Evolutionary conservation across 2,797 vertebrate species (phyloP), one percentile per base, ranked within the genome.

Genomic region (Xerus rutilus): DNA sequence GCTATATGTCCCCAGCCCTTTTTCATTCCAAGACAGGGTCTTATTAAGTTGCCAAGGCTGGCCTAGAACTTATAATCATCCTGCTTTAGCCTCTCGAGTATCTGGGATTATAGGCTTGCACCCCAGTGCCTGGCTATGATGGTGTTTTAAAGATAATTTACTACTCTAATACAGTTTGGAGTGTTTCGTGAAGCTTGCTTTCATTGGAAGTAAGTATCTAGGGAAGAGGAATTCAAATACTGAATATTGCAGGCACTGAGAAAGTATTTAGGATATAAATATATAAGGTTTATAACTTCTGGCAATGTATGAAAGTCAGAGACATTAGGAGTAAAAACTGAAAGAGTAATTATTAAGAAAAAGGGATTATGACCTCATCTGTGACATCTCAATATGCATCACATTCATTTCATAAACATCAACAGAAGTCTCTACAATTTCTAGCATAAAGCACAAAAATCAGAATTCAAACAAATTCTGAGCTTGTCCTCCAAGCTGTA

Each of bases 81-180:
- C 23, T 62, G 23, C 59, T 23, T 62, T 25, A 62, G 59, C 23
- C 59, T 62, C 23, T 25, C 59, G 25, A 62, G 59, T 25, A 62
- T 10, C 9, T 62, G 59, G 23, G 23, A 62, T 62, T 62, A 25
- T 62, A 62, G 59, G 8, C 59, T 23, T 62, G 59, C 59, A 23
- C 59, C 21, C 59, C 25, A 9, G 23, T 10, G 9, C 23, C 21
- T 7, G 10, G 59, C 59, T 25, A 1, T 25, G 23, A 62, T 4
- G 23, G 10, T 91, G 54, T 81, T 85, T 92, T 89, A 92, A 77
- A 95, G 57, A 74, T 74, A 93, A 97, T 93, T 97, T 96, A 70
- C 91, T 97, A 91, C 95, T 96, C 91, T 97, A 94, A 72, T 28
- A 84, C 20, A 88, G 18, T 67, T 65, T 90, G 25, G 32, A 92